Evolutionary conservation across 1,140 invertebrate genomes (phyloP), one percentile per base, ranked within the genome.

Genomic region (Drosophila asahinai): DNA sequence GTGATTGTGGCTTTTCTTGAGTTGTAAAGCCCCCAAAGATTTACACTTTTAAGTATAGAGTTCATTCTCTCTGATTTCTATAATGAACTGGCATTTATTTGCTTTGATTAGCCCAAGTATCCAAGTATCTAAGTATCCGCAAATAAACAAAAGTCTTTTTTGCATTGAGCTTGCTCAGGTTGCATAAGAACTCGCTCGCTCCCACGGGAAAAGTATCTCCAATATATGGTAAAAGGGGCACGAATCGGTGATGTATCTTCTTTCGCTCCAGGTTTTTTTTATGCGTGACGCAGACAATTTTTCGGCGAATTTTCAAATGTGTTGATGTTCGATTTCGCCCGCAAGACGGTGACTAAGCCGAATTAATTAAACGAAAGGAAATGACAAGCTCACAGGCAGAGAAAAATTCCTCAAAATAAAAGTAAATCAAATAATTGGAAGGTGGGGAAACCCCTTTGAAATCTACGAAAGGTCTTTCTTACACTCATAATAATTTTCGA

Each of bases 231-330:
- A 9, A 8, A 7, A 54, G n/a, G 15, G 25, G 25, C 38, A 9
- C 61, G 48, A n/a, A 12, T 48, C 54, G 42, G 48, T 36, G 61
- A 43, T 57, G 38, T 68, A 71, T 70, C 62, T 70, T 33, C 19
- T 33, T 43, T 36, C 54, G 17, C 17, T 15, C 9, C 15, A n/a
- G 33, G 30, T 51, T 14, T 71, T 51, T 43, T 49, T 51, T 61
- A 33, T 57, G 54, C 9, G 54, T 73, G 70, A 73, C 70, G 67
- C 70, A 73, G 54, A 60, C n/a, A 42, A 30, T 49, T 61, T 57
- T 73, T 73, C 70, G 70, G 47, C 30, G 70, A 73, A 73, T 61
- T 73, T 73, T 61, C 38, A n/a, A n/a, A 61, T 42, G 51, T 73
- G 36, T 61, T 52, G 38, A 73, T 43, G 54, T 52, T 27, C 19